Conservation (phyloP, 2,113 vertebrate genomes). For the Pandion haliaetus region DNA sequence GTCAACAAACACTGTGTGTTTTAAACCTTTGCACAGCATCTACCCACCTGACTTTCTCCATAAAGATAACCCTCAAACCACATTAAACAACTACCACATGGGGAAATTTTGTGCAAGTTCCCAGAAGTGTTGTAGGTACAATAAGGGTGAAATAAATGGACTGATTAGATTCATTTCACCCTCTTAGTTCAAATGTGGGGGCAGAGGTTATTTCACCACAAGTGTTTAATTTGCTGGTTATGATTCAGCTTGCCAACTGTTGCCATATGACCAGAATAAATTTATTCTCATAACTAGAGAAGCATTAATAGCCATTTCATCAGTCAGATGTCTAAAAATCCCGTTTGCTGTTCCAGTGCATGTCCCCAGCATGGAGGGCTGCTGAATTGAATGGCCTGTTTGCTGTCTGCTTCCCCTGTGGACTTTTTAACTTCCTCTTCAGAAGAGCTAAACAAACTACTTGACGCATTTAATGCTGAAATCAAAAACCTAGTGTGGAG, state of each 20-base stretch:
- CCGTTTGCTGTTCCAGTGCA: neutral
- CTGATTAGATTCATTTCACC: neutral
- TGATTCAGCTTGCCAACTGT: neutral
- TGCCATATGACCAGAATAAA: slow-evolving; percentile 16
- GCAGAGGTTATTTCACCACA: slow-evolving; percentile 25
- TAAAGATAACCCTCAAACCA: neutral
- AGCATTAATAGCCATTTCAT: slow-evolving; percentile 4
- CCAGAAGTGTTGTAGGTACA: neutral
- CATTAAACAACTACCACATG: neutral
- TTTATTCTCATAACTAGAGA: neutral
- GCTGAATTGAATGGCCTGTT: neutral
- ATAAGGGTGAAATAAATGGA: neutral
- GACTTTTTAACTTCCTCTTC: neutral
- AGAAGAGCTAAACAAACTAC: neutral
- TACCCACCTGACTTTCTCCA: neutral
- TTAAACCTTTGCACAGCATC: neutral
- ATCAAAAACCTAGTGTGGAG: neutral
- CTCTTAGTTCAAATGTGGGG: neutral
- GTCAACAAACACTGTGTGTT: neutral
- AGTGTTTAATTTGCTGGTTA: slow-evolving; percentile 11
- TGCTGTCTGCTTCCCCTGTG: neutral
- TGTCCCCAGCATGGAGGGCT: neutral
- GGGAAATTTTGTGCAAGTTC: neutral
- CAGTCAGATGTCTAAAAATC: neutral
- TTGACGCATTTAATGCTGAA: neutral